phyloP scores from a whole-genome alignment of 2,888 invertebrate genomes.

The Zelleria hepariella region DNA sequence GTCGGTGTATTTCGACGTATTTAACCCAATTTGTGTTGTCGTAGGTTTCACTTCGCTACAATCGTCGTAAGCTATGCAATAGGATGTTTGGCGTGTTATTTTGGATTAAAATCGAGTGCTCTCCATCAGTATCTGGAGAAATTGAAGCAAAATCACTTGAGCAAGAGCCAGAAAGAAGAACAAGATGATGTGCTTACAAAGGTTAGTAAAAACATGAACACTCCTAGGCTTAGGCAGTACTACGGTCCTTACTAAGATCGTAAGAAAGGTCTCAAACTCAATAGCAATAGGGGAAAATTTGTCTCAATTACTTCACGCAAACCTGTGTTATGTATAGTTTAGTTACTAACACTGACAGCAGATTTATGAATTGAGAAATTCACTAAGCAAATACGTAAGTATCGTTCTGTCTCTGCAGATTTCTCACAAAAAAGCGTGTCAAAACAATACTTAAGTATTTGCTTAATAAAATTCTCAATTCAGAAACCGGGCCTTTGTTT shows the following conservation, averaged over 20 bases:
- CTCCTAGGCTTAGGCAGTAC: too few species aligned
- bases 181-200: slow-evolving; percentile 9
- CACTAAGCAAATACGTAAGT: too few species aligned
- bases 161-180: slow-evolving; percentile 25
- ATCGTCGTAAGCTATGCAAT: slow-evolving; percentile 58
- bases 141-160: slow-evolving; percentile 49
- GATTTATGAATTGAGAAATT: too few species aligned
- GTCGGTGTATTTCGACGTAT: slow-evolving; percentile 9
- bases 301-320: not conserved
- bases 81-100: slow-evolving; percentile 68
- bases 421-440: too few species aligned
- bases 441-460: too few species aligned
- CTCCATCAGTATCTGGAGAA: slow-evolving; percentile 45
- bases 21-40: slow-evolving; percentile 33
- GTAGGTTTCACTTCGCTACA: slow-evolving; percentile 61
- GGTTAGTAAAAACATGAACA: too few species aligned
- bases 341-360: too few species aligned
- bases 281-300: not conserved
- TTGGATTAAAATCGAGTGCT: slow-evolving; percentile 46
- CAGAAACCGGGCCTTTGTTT: too few species aligned
- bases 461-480: too few species aligned
- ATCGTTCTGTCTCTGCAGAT: too few species aligned
- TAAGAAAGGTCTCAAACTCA: too few species aligned
- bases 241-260: not conserved
- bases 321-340: not conserved